phyloP scores from a whole-genome alignment of 2,113 vertebrate genomes.

The Rhinolophus ferrumequinum region DNA sequence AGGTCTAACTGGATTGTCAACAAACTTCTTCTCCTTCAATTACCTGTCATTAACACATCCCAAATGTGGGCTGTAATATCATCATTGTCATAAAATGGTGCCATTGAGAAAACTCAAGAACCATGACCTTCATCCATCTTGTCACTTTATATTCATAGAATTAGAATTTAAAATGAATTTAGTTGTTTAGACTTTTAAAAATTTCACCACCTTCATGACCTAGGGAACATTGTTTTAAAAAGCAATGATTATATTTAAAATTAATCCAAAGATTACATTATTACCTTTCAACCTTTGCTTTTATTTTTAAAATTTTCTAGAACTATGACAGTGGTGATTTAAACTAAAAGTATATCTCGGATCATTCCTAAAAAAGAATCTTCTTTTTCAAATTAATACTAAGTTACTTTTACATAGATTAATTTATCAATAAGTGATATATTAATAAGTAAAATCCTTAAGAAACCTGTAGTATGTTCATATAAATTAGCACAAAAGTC shows the following conservation, averaged over 20 bases:
- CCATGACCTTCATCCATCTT: background rate
- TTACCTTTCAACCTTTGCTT: background rate
- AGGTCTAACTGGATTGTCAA: background rate
- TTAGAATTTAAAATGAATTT: slow-evolving; percentile 29
- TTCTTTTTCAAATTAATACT: slow-evolving; percentile 23
- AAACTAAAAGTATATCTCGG: background rate
- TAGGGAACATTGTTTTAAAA: background rate
- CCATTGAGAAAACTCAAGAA: background rate
- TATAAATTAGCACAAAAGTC: background rate
- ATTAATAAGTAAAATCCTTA: background rate
- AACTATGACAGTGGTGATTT: background rate
- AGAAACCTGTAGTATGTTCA: background rate
- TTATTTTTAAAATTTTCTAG: background rate
- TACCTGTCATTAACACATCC: background rate
- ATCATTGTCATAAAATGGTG: background rate
- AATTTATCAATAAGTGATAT: background rate
- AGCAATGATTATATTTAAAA: slow-evolving; percentile 11
- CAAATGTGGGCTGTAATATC: background rate
- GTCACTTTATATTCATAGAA: background rate
- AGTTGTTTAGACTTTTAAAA: slow-evolving; percentile 4
- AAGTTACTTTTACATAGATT: background rate
- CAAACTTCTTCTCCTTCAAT: background rate
- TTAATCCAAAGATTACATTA: background rate
- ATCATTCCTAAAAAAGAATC: background rate
- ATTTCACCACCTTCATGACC: background rate